phyloP scores from a whole-genome alignment of 64 coral and sea anemone genomes.

The Pocillopora verrucosa region DNA sequence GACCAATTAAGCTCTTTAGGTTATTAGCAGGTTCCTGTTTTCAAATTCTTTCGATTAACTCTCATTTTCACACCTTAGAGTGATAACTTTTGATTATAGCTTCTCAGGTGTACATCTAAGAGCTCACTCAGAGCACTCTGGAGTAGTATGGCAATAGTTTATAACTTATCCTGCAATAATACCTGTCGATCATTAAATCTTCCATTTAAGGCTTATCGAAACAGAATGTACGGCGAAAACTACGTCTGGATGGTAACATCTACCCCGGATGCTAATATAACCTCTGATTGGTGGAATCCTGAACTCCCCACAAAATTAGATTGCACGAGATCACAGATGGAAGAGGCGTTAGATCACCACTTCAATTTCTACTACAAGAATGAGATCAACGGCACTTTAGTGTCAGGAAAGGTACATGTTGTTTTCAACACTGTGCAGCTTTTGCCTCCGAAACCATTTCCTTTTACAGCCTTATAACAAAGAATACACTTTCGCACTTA shows the following conservation, averaged over 20 bases:
- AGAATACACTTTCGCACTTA: neutral
- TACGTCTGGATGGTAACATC: conserved; percentile 36
- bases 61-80: too few relatives aligned
- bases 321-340: conserved; percentile 24
- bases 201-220: conserved; percentile 27
- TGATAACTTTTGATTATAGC: too few relatives aligned
- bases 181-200: too few relatives aligned
- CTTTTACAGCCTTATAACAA: neutral
- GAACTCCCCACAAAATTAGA: neutral
- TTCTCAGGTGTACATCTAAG: too few relatives aligned
- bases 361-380: conserved; percentile 41
- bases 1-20: too few relatives aligned
- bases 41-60: too few relatives aligned
- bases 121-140: too few relatives aligned
- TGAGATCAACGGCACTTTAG: conserved; percentile 19
- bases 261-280: conserved; percentile 20
- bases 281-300: conserved; percentile 47
- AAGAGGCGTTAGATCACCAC: conserved; percentile 31
- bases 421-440: neutral
- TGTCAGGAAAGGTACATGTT: conserved; percentile 34
- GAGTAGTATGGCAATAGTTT: too few relatives aligned
- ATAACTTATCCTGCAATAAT: too few relatives aligned
- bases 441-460: neutral
- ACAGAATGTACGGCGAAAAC: conserved; percentile 22
- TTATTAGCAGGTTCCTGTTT: too few relatives aligned